Evolutionary conservation across 2,113 vertebrate genomes (phyloP).

Genomic region (Ceratotherium simum): DNA sequence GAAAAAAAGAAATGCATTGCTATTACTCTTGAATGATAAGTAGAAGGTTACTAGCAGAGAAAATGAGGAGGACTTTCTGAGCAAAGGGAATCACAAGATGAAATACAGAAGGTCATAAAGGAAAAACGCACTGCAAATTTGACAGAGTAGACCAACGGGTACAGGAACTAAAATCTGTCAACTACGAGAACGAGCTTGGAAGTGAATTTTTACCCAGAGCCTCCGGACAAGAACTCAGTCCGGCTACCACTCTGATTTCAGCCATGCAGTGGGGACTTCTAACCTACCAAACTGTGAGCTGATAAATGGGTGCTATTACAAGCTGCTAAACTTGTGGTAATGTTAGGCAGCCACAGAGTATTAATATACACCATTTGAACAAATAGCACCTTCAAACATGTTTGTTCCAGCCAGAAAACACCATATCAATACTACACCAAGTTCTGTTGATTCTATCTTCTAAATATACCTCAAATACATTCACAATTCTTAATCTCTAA

Average conservation of each 20-base stretch:
- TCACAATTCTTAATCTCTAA: not conserved
- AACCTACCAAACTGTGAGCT: not conserved
- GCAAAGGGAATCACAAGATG: slow-evolving; percentile 15
- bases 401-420: not conserved
- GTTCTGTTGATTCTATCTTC: not conserved
- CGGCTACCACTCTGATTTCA: not conserved
- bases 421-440: not conserved
- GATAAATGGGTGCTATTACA: not conserved
- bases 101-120: not conserved
- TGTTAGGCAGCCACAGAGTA: not conserved
- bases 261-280: not conserved
- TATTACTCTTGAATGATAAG: slow-evolving; percentile 53
- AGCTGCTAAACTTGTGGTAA: not conserved
- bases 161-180: not conserved
- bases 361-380: not conserved
- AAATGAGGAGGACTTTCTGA: not conserved
- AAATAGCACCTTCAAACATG: not conserved
- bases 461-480: not conserved
- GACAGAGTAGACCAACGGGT: not conserved
- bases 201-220: not conserved
- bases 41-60: slow-evolving; percentile 31
- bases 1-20: slow-evolving; percentile 60
- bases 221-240: not conserved
- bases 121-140: not conserved
- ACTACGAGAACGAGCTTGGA: not conserved